Conservation (phyloP, 2,888 invertebrate genomes). For the Zaprionus bogoriensis region DNA sequence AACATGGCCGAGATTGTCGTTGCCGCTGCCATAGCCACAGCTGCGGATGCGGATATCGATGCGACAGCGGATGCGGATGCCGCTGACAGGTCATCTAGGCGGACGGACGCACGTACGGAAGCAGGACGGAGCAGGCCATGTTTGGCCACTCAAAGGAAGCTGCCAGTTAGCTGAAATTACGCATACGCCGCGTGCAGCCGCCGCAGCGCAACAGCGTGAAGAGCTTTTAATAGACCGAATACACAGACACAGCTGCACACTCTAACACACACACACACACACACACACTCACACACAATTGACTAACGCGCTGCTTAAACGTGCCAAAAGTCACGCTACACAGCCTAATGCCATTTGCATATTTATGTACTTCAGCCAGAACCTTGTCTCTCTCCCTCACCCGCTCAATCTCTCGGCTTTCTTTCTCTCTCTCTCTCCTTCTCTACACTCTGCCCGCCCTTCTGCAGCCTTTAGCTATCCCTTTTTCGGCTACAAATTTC, state of each 20-base stretch:
- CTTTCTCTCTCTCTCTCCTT: too few relatives aligned
- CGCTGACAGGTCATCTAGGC: slow-evolving; percentile 59
- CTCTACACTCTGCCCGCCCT: not conserved
- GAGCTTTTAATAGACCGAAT: not conserved
- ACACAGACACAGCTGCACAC: slow-evolving; percentile 4
- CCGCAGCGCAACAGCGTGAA: not conserved
- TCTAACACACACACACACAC: not conserved
- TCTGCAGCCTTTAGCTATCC: slow-evolving; percentile 24
- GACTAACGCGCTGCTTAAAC: slow-evolving; percentile 26
- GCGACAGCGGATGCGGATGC: slow-evolving; percentile 25
- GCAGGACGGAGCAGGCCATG: too few relatives aligned
- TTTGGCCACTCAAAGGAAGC: not conserved
- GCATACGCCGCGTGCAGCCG: slow-evolving; percentile 52
- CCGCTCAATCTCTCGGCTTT: too few relatives aligned
- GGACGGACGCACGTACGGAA: slow-evolving; percentile 7
- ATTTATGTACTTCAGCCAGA: slow-evolving; percentile 43
- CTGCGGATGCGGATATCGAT: not conserved
- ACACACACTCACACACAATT: not conserved
- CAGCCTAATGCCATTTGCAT: slow-evolving; percentile 72
- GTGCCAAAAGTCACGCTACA: slow-evolving; percentile 73
- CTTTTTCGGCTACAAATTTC: slow-evolving; percentile 46
- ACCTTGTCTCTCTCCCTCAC: not conserved
- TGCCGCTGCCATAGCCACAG: too few relatives aligned
- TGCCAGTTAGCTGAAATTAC: slow-evolving; percentile 38
- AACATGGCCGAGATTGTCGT: not conserved